phyloP scores from a whole-genome alignment of 2,113 vertebrate genomes.

The Andinoacara biseriatus region DNA sequence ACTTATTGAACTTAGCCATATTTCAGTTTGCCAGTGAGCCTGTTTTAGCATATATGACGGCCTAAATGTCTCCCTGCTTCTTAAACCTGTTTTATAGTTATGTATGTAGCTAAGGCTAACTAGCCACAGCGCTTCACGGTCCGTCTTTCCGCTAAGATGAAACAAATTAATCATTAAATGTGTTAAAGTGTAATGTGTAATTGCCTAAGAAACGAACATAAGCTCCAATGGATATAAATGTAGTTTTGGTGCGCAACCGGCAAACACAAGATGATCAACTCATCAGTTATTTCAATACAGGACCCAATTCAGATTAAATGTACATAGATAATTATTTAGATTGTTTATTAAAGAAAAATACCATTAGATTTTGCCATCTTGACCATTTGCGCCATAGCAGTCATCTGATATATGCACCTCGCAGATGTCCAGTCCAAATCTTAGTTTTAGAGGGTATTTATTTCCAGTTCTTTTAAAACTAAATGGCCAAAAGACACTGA shows the following conservation, averaged over 20 bases:
- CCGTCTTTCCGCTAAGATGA: background rate
- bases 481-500: background rate
- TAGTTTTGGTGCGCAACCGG: background rate
- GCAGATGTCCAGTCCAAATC: background rate
- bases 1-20: rapidly evolving
- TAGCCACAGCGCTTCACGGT: slow-evolving; percentile 1
- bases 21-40: rapidly evolving
- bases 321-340: background rate
- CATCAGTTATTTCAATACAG: background rate
- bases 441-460: background rate
- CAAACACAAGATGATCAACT: background rate
- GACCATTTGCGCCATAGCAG: background rate
- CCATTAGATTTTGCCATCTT: background rate
- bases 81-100: slow-evolving; percentile 25
- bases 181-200: background rate
- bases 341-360: background rate
- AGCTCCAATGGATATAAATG: background rate
- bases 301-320: background rate
- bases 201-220: background rate
- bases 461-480: background rate
- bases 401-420: background rate
- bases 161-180: background rate
- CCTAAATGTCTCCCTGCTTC: background rate
- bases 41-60: background rate
- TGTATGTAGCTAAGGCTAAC: slow-evolving; percentile 37